Percentiles rank a stretch among this genome's conserved stretches.
phyloP scores from a whole-genome alignment of 2,113 vertebrate genomes.

The Cyanoramphus novaezelandiae region DNA sequence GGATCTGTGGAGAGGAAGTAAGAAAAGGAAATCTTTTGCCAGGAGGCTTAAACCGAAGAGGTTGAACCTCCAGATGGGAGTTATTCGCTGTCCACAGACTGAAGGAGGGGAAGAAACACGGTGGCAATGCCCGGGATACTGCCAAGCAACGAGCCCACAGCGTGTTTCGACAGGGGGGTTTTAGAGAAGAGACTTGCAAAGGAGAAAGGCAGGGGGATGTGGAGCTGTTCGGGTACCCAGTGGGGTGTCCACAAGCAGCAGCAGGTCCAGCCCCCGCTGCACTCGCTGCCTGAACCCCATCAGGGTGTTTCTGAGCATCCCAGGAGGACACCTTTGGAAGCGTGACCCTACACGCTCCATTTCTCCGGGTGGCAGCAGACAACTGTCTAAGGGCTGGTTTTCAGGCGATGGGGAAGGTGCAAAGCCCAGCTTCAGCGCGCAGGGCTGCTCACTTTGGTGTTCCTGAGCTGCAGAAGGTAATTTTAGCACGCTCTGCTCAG shows the following conservation, averaged over 20 bases:
- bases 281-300: background rate
- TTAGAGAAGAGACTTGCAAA: background rate
- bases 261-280: background rate
- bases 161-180: background rate
- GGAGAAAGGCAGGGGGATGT: background rate
- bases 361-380: background rate
- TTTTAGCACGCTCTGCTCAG: background rate
- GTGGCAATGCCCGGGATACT: background rate
- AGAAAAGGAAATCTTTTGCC: constrained; percentile 8
- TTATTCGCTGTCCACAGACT: background rate
- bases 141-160: background rate
- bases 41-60: background rate
- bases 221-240: background rate
- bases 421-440: background rate
- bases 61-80: constrained; percentile 13
- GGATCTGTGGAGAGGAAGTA: background rate
- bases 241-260: background rate
- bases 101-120: background rate
- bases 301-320: background rate
- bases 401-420: background rate
- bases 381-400: background rate
- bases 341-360: accelerated
- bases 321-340: background rate
- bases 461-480: background rate
- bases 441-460: background rate